Conservation (phyloP, 30 jellyfish, hydroid and myxozoan species). For the Cassiopea andromeda region DNA sequence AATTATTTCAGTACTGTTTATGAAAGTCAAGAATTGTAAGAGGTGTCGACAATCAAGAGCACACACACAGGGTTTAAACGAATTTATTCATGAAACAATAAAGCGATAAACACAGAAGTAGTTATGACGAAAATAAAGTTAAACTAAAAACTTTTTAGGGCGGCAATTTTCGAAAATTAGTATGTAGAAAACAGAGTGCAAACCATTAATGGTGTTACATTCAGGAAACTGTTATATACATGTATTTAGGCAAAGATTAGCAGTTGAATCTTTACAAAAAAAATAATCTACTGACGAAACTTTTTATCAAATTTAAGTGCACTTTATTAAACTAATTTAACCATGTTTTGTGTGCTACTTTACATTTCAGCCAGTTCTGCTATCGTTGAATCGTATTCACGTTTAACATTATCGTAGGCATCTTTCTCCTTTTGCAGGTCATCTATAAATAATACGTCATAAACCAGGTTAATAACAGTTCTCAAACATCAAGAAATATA, state of each 20-base stretch:
- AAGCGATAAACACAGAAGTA: background rate
- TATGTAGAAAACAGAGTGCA: constrained; percentile 3
- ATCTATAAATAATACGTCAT: constrained; percentile 52
- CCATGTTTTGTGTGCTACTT: background rate
- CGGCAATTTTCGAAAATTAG: background rate
- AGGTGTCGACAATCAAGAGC: background rate
- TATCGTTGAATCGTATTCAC: constrained; percentile 74
- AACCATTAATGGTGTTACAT: background rate
- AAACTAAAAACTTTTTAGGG: background rate
- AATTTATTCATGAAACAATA: background rate
- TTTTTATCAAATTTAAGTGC: constrained; percentile 29
- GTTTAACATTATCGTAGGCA: constrained; percentile 75
- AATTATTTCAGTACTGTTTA: too few species aligned
- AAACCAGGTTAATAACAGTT: background rate
- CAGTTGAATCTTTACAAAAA: constrained; percentile 22
- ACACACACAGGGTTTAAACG: background rate
- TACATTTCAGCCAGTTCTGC: constrained; percentile 88
- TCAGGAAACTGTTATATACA: constrained; percentile 1
- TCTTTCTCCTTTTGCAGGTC: constrained; percentile 79
- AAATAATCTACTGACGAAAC: background rate
- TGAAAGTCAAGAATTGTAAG: background rate
- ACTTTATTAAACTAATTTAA: constrained; percentile 19
- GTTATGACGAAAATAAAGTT: background rate
- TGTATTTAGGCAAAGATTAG: background rate
- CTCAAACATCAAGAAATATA: background rate